Evolutionary conservation across 2,888 invertebrate species (phyloP).

Genomic region (Sarcophaga subvicina): DNA sequence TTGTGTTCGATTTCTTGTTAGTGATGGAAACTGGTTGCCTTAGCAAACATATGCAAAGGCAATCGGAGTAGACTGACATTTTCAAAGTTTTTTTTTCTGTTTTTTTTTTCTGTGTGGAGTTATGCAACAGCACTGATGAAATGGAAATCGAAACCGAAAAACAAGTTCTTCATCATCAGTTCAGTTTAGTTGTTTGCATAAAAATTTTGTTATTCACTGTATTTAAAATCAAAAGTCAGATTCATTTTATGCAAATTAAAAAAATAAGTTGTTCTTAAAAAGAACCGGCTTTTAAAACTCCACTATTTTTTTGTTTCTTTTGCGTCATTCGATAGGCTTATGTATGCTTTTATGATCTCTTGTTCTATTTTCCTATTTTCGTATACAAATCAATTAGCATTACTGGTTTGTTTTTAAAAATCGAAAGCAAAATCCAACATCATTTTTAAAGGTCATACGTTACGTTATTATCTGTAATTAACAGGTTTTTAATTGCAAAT

Average conservation of each 20-base stretch:
- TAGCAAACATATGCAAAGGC: neutral
- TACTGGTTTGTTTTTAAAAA: no score
- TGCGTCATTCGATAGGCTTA: neutral
- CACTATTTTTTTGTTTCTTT: neutral
- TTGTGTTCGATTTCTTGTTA: neutral
- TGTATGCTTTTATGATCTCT: neutral
- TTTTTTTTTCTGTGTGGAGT: constrained; percentile 20
- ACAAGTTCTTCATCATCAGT: constrained; percentile 47
- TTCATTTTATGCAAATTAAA: neutral
- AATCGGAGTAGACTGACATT: neutral
- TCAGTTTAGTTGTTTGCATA: neutral
- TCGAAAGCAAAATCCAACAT: no score
- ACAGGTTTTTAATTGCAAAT: no score
- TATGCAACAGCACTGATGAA: constrained; percentile 52
- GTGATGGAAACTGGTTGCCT: neutral
- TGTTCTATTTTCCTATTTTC: no score
- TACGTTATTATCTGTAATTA: no score
- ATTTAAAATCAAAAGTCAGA: neutral
- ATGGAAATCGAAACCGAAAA: constrained; percentile 57
- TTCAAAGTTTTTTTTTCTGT: neutral
- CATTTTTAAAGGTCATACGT: no score
- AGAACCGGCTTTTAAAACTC: neutral
- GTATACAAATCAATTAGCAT: neutral
- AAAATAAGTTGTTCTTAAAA: neutral
- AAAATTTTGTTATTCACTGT: neutral